phyloP scores from a whole-genome alignment of 2,797 vertebrate species.

The Cryptoblepharus egeriae region DNA sequence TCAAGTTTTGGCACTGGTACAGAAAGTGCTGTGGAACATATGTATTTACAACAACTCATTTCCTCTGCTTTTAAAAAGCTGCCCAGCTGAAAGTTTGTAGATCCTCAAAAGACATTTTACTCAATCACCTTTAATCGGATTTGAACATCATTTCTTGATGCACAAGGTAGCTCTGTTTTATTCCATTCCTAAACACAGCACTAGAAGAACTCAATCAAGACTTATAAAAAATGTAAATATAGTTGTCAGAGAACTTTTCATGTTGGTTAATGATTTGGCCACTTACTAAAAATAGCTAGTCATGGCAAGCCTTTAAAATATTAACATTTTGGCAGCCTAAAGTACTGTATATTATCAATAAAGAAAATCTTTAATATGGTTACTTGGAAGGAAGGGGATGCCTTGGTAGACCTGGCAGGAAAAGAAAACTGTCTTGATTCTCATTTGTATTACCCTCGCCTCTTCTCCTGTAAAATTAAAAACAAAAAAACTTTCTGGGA shows the following conservation, averaged over 20 bases:
- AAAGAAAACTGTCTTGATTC: neutral
- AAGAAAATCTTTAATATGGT: conserved; percentile 5
- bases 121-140: conserved; percentile 18
- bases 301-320: conserved; percentile 1
- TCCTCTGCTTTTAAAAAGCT: neutral
- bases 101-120: conserved; percentile 15
- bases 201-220: conserved; percentile 5
- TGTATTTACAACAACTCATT: conserved; percentile 41
- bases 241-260: too few species aligned
- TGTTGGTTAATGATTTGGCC: neutral
- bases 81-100: conserved; percentile 30
- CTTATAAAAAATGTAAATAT: neutral
- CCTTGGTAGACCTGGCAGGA: neutral
- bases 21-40: conserved; percentile 30
- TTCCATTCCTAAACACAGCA: conserved; percentile 9
- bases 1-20: conserved; percentile 32
- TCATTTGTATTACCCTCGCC: neutral
- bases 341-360: neutral
- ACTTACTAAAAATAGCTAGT: conserved; percentile 20
- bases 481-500: neutral
- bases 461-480: neutral
- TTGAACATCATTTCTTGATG: conserved; percentile 12
- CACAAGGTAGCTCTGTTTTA: conserved; percentile 18
- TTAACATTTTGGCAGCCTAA: conserved; percentile 3
- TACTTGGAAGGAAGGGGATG: neutral